These are phyloP conservation scores for Lasioglossum baleicum DNA, from an alignment of 1,140 invertebrate species.

Conservation along the genomic window DNA sequence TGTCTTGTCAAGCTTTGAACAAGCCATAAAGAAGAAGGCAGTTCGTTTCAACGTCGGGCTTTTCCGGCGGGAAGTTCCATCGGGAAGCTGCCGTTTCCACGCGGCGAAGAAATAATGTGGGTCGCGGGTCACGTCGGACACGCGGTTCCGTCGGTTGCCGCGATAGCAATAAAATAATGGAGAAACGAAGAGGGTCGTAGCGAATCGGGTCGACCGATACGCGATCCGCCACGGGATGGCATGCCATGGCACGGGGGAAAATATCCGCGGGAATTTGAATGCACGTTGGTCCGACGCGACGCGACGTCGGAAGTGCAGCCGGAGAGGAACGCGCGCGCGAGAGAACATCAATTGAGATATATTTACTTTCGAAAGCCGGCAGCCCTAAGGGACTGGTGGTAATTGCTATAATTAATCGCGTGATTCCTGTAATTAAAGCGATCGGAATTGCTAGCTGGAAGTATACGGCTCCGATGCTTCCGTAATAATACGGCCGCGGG, in stretches of 20 bases:
- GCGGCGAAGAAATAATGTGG: conserved; percentile 27
- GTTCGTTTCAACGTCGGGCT: neutral
- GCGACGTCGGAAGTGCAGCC: conserved; percentile 30
- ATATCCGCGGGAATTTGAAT: conserved; percentile 44
- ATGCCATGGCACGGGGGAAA: neutral
- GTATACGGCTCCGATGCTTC: conserved; percentile 47
- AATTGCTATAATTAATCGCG: conserved; percentile 72
- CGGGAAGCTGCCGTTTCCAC: neutral
- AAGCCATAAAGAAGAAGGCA: neutral
- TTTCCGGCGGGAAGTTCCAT: neutral
- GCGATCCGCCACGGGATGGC: neutral
- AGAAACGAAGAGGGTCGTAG: conserved; percentile 16
- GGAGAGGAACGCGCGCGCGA: neutral
- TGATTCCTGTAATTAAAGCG: conserved; percentile 69
- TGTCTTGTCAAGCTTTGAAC: too few relatives aligned
- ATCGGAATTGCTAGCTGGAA: conserved; percentile 55
- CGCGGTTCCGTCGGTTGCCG: conserved; percentile 19
- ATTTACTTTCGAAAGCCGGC: conserved; percentile 55
- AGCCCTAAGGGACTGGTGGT: conserved; percentile 62
- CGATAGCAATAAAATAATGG: conserved; percentile 43
- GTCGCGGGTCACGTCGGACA: conserved; percentile 27
- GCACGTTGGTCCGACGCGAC: neutral
- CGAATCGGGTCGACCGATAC: conserved; percentile 51
- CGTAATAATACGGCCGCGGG: conserved; percentile 54
- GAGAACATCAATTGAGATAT: conserved; percentile 56